phyloP scores from a whole-genome alignment of 2,888 invertebrate species.

The Hydropsyche betteni region DNA sequence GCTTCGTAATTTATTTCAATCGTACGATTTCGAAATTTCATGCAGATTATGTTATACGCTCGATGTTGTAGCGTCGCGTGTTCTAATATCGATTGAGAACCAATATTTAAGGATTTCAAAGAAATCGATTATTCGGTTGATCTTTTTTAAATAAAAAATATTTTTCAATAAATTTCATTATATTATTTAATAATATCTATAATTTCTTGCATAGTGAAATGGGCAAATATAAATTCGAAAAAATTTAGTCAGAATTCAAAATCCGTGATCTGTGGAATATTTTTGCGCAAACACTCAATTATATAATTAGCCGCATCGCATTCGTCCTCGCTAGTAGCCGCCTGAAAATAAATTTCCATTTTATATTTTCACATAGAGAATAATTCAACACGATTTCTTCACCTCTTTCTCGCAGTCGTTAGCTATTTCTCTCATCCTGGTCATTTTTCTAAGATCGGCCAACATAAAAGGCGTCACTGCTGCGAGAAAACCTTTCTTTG shows the following conservation, averaged over 20 bases:
- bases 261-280: conserved; percentile 48
- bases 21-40: no score
- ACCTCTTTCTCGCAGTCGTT: conserved; percentile 64
- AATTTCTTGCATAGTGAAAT: not conserved
- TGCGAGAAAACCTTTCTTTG: conserved; percentile 61
- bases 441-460: conserved; percentile 60
- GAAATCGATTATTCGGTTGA: conserved; percentile 8
- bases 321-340: conserved; percentile 34
- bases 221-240: not conserved
- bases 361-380: not conserved
- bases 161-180: not conserved
- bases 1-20: no score
- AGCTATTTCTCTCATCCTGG: conserved; percentile 62
- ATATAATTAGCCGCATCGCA: conserved; percentile 48
- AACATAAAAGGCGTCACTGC: conserved; percentile 61
- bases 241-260: not conserved
- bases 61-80: no score
- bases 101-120: not conserved
- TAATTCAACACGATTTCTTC: conserved; percentile 39
- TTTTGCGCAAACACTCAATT: conserved; percentile 45
- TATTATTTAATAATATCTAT: not conserved
- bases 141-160: not conserved
- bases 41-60: no score
- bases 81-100: no score
- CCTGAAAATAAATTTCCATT: conserved; percentile 39